Evolutionary conservation across 2,888 invertebrate species (phyloP).

Genomic region (Cosmopolites sordidus): DNA sequence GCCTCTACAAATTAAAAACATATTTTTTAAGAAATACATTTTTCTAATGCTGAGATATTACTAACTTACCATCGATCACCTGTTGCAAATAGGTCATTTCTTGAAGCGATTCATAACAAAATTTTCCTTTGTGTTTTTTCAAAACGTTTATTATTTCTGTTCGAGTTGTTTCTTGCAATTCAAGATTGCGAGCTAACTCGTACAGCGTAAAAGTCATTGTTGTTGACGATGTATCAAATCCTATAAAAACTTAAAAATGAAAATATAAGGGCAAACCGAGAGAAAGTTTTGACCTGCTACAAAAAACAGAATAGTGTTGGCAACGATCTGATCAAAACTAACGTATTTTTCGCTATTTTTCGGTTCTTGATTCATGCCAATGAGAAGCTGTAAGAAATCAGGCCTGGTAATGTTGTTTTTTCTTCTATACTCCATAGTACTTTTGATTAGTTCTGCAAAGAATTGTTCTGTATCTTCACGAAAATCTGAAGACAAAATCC

Average conservation of each 20-base stretch:
- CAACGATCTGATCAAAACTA: slow-evolving; percentile 40
- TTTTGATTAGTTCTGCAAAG: slow-evolving; percentile 35
- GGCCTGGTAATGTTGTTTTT: slow-evolving; percentile 30
- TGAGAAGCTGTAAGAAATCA: slow-evolving; percentile 35
- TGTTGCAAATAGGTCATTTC: slow-evolving; percentile 31
- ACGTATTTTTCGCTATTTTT: slow-evolving; percentile 18
- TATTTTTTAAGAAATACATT: too few species aligned
- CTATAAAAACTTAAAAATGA: too few species aligned
- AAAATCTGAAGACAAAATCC: neutral
- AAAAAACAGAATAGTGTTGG: slow-evolving; percentile 45
- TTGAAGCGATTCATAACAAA: slow-evolving; percentile 29
- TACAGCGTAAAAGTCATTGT: slow-evolving; percentile 30
- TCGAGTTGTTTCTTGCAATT: slow-evolving; percentile 28
- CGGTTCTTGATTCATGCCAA: slow-evolving; percentile 30
- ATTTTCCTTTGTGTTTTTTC: slow-evolving; percentile 20
- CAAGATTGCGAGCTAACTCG: slow-evolving; percentile 26
- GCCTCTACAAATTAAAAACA: too few species aligned
- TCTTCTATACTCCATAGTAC: slow-evolving; percentile 36
- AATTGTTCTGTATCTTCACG: slow-evolving; percentile 29
- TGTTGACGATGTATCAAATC: slow-evolving; percentile 32
- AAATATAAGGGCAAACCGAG: neutral
- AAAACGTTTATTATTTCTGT: slow-evolving; percentile 27
- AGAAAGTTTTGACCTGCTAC: slow-evolving; percentile 19
- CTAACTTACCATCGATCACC: slow-evolving; percentile 27
- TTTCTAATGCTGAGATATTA: too few species aligned